Evolutionary conservation across 2,113 vertebrate genomes (phyloP).

Genomic region (Pipa parva): DNA sequence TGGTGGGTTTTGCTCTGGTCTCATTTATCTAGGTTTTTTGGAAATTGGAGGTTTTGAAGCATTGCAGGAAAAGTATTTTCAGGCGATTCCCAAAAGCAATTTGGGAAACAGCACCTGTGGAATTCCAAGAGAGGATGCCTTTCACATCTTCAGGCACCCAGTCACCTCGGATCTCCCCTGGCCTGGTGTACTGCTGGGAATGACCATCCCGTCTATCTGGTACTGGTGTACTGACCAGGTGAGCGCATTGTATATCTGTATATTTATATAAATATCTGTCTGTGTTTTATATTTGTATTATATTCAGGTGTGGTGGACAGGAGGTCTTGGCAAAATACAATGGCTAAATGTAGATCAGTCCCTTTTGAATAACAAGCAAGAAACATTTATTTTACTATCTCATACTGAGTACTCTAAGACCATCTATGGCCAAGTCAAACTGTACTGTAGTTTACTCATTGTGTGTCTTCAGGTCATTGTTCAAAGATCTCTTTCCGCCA

Average conservation of each 20-base stretch:
- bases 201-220: slow-evolving; percentile 92
- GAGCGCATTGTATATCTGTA: slow-evolving; percentile 6
- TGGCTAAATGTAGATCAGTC: too few species aligned
- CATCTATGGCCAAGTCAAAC: too few species aligned
- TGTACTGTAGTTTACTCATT: too few species aligned
- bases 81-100: slow-evolving; percentile 71
- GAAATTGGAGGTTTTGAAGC: slow-evolving; percentile 81
- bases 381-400: too few species aligned
- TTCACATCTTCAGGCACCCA: slow-evolving; percentile 88
- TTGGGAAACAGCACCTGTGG: slow-evolving; percentile 83
- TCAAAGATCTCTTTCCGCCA: slow-evolving; percentile 87
- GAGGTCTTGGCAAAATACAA: too few species aligned
- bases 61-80: slow-evolving; percentile 70
- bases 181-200: slow-evolving; percentile 88
- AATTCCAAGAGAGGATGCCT: slow-evolving; percentile 81
- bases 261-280: too few species aligned
- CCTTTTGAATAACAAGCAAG: too few species aligned
- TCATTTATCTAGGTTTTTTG: slow-evolving; percentile 69
- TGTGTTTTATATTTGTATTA: neutral
- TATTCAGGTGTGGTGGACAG: too few species aligned
- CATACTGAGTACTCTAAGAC: too few species aligned
- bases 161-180: slow-evolving; percentile 88
- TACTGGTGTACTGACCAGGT: slow-evolving; percentile 99
- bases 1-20: too few species aligned
- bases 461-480: slow-evolving; percentile 83